Percentiles rank a stretch among this genome's conserved stretches.
Conservation (phyloP, 2,888 invertebrate species). For the Strigamia transsilvanica region DNA sequence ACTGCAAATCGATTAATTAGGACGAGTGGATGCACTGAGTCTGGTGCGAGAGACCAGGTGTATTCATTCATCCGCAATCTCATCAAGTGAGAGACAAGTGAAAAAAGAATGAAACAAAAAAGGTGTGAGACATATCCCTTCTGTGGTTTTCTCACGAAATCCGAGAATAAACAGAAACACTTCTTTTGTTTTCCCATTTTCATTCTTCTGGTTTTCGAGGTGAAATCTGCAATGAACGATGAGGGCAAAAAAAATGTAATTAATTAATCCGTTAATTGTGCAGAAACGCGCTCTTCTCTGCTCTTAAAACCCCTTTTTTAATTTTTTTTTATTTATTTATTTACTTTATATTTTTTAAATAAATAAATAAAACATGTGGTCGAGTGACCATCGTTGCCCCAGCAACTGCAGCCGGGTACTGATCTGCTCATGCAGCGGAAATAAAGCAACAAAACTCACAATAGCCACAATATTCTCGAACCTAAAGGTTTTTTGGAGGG, state of each 20-base stretch:
- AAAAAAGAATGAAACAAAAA: background rate
- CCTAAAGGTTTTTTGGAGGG: background rate
- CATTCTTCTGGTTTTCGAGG: background rate
- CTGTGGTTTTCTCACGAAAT: slow-evolving; percentile 21
- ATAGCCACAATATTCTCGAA: background rate
- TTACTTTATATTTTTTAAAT: too few relatives aligned
- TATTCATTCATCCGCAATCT: slow-evolving; percentile 34
- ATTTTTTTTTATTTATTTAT: too few relatives aligned
- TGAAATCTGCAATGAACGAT: background rate
- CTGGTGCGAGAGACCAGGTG: slow-evolving; percentile 34
- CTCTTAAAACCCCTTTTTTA: too few relatives aligned
- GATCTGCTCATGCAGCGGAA: slow-evolving; percentile 10
- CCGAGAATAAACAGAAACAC: background rate
- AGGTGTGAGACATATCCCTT: slow-evolving; percentile 27
- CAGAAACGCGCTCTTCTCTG: background rate
- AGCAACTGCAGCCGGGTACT: background rate
- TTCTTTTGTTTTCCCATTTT: background rate
- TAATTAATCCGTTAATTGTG: slow-evolving; percentile 17
- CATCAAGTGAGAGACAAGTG: background rate
- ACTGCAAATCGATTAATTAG: background rate
- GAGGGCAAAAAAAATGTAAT: background rate
- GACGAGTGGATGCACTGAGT: background rate
- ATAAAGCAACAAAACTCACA: slow-evolving; percentile 6
- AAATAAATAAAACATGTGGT: background rate
- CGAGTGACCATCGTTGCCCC: background rate